These are phyloP conservation scores for Shinisaurus crocodilurus DNA, from an alignment of 2,113 vertebrate genomes.

Conservation along the genomic window DNA sequence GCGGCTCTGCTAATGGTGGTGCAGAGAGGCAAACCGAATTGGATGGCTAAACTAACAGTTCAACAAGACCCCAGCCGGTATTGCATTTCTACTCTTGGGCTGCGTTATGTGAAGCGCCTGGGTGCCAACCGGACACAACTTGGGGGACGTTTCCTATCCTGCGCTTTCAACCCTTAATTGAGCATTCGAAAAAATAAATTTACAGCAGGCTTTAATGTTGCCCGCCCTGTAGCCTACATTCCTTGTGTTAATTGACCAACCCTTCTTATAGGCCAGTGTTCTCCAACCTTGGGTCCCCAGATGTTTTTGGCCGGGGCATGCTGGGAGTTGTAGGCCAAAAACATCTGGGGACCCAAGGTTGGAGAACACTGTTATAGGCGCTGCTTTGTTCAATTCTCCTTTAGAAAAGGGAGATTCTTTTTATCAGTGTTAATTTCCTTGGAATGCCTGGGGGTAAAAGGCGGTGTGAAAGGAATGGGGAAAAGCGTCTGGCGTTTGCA, in stretches of 20 bases:
- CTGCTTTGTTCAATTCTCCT: not conserved
- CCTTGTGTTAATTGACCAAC: not conserved
- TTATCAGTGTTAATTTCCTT: not conserved
- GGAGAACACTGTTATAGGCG: too few relatives aligned
- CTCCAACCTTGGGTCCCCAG: too few relatives aligned
- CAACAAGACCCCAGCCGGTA: not conserved
- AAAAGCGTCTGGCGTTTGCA: not conserved
- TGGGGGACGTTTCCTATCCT: too few relatives aligned
- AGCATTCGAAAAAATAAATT: too few relatives aligned
- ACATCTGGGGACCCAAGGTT: too few relatives aligned
- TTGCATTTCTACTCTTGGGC: not conserved
- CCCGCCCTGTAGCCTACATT: too few relatives aligned
- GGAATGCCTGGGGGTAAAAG: conserved; percentile 12
- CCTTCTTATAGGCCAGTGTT: too few relatives aligned
- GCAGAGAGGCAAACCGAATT: not conserved
- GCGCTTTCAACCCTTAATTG: not conserved
- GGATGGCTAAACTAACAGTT: not conserved
- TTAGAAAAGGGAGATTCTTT: not conserved
- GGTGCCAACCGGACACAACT: too few relatives aligned
- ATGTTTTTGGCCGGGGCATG: too few relatives aligned
- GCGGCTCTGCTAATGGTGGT: too few relatives aligned
- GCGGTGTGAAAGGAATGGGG: not conserved
- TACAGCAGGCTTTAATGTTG: not conserved
- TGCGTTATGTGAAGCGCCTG: not conserved
- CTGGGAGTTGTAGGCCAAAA: too few relatives aligned